A percentile compares a stretch with the other conserved stretches of the same genome.
These are phyloP conservation scores for Leptodactylus fuscus DNA, from an alignment of 2,113 vertebrate genomes.

Conservation along the genomic window DNA sequence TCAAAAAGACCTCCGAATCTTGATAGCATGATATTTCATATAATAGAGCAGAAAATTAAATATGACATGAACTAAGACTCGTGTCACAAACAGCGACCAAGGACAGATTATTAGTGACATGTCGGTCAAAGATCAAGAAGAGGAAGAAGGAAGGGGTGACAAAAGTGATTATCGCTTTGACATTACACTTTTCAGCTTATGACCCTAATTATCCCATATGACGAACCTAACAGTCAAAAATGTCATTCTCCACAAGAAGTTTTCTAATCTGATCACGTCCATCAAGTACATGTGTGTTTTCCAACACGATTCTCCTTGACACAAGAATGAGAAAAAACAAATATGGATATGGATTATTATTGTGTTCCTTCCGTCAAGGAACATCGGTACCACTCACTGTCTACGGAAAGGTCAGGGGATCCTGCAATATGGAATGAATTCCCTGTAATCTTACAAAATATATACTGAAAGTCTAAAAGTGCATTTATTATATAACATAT, in stretches of 20 bases:
- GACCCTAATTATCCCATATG: neutral
- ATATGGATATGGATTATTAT: too few species aligned
- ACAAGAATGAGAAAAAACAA: neutral
- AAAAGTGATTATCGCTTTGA: conserved; percentile 2
- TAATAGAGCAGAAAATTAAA: neutral
- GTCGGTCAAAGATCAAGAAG: neutral
- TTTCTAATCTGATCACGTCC: neutral
- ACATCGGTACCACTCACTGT: too few species aligned
- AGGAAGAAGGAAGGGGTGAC: neutral
- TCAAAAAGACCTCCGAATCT: too few species aligned
- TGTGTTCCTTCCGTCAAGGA: too few species aligned
- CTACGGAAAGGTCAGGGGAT: too few species aligned
- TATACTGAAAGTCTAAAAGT: too few species aligned
- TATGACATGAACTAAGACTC: neutral
- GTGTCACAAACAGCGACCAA: neutral
- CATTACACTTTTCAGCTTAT: neutral
- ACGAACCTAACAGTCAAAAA: neutral
- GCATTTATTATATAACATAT: too few species aligned
- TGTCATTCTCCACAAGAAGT: neutral
- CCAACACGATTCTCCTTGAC: neutral
- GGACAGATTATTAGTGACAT: neutral
- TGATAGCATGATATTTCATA: too few species aligned
- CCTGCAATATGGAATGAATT: too few species aligned
- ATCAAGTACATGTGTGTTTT: neutral
- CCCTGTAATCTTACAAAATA: too few species aligned